A percentile compares a stretch with the other conserved stretches of the same genome.
phyloP scores from a whole-genome alignment of 2,888 invertebrate genomes.

The Mystacides longicornis region DNA sequence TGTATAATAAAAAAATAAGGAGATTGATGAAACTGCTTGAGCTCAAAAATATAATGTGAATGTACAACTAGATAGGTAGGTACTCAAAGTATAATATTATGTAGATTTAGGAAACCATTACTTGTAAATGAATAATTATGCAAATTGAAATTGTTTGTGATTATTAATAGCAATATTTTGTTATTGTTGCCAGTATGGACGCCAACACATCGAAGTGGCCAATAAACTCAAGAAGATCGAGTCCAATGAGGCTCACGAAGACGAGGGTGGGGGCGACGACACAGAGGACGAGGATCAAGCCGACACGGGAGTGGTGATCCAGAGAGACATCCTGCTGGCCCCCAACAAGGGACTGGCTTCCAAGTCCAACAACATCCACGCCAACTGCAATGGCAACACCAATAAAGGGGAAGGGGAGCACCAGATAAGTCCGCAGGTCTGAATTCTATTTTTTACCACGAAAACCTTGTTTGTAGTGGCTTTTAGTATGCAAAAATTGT shows the following conservation, averaged over 20 bases:
- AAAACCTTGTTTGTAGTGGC: too few species aligned
- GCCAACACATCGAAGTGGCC: constrained; percentile 69
- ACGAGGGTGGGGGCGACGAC: constrained; percentile 32
- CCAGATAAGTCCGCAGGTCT: background rate
- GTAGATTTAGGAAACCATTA: too few species aligned
- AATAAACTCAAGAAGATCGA: constrained; percentile 48
- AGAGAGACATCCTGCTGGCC: constrained; percentile 62
- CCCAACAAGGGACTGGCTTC: constrained; percentile 56
- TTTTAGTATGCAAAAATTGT: too few species aligned
- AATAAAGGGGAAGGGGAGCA: constrained; percentile 32
- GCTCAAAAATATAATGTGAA: too few species aligned
- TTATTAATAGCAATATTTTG: too few species aligned
- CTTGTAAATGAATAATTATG: too few species aligned
- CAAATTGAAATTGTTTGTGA: too few species aligned
- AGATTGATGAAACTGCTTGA: too few species aligned
- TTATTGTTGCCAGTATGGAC: constrained; percentile 75
- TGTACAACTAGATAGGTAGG: too few species aligned
- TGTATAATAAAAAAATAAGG: too few species aligned
- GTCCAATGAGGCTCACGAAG: constrained; percentile 48
- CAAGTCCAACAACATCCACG: background rate
- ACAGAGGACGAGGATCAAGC: constrained; percentile 34
- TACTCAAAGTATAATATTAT: too few species aligned
- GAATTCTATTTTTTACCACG: too few species aligned
- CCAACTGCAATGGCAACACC: constrained; percentile 46
- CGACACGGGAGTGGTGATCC: constrained; percentile 56